Evolutionary conservation across 1,140 invertebrate genomes (phyloP).

Genomic region (Cryptotermes secundus): DNA sequence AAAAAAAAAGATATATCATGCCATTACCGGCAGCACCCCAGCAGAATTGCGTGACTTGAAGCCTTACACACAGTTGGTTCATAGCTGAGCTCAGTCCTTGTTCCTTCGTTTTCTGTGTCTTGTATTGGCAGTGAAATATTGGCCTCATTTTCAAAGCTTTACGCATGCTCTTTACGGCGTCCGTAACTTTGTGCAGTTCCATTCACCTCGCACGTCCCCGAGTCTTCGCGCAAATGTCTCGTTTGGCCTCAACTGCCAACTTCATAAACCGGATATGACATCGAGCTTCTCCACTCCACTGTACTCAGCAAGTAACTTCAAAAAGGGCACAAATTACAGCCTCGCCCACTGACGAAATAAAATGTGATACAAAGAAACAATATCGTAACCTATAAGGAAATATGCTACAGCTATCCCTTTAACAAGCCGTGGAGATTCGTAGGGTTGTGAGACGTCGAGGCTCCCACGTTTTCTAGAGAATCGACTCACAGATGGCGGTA

Average conservation of each 20-base stretch:
- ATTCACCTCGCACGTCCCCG: background rate
- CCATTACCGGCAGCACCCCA: no score
- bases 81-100: background rate
- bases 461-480: no score
- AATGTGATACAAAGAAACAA: no score
- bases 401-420: no score
- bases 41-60: background rate
- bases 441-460: no score
- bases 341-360: no score
- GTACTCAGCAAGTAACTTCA: no score
- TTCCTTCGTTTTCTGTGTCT: background rate
- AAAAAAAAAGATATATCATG: no score
- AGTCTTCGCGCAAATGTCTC: background rate
- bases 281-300: background rate
- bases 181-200: background rate
- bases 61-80: background rate
- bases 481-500: no score
- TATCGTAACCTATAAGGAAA: no score
- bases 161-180: background rate
- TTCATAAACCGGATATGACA: background rate
- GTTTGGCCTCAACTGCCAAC: background rate
- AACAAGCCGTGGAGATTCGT: no score
- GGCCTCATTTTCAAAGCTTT: background rate
- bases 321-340: no score
- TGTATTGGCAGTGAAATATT: background rate